Evolutionary conservation across 2,113 vertebrate species (phyloP), one percentile per base, ranked within the genome.

Genomic region (Ictalurus furcatus): DNA sequence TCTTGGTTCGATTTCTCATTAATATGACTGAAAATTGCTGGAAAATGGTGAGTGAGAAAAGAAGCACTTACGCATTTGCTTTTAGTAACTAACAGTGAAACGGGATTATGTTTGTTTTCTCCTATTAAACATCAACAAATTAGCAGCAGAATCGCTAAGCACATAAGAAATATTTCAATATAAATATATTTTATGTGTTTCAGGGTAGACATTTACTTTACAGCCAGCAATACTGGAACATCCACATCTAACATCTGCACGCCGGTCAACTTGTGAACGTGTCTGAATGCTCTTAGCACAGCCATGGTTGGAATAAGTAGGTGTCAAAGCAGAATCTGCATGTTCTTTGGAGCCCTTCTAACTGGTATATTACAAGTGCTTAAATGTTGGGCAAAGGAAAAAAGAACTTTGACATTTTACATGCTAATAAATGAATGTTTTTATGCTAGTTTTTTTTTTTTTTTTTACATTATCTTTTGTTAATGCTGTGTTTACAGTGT

Each of bases 401-500:
- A 86, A 69, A 56, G 19, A 44, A 9, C 28, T 80, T 40, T 63
- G 67, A 63, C 84, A 89, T 76, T 90, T 87, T 84, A 84, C 69
- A 58, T 86, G 34, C 30, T 87, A 59, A 30, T 61, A 65, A 65
- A 76, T 84, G 25, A 87, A 85, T 78, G 74, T 65, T 65, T 87
- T 56, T 11, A 65, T 78, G 56, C 37, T 67, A 7, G 54, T 48
- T 48, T 48, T 48, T 44, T 44, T 3, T 44, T 44, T 6, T 44
- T 44, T 48, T 48, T 87, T 86, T 79, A 69, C 61, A 71, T 87
- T 87, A 76, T 90, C 85, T 90, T 80, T 85, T 82, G 81, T 85
- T 85, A 87, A 87, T 85, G 81, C 89, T 48, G 81, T 78, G 37
- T 88, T 86, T 73, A 89, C 84, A 86, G 54, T 81, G 65, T 61